Base-by-base conservation (phyloP, 2,113 vertebrate genomes). In the Hyla sarda region DNA sequence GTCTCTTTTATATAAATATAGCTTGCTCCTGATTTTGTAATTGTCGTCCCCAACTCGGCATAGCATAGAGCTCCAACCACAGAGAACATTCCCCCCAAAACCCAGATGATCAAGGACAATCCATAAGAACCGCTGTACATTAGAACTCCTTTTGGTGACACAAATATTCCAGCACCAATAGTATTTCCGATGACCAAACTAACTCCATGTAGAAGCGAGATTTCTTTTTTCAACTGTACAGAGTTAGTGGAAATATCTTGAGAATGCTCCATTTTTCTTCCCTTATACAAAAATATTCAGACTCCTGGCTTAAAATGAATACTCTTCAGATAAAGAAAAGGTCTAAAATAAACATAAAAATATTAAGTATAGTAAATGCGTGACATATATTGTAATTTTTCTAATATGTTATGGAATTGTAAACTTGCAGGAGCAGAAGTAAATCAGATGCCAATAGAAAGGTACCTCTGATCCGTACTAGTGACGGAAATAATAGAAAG, bases 141-240 rank as follows among this genome's bases (percentile, higher is more conserved):
- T 2, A 96, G 91, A 28, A 96, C 95, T 32, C 95, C 95, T 89
- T 95, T 95, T 3, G 95, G 94, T 0, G 95, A 95, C 41, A 96
- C 90, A 9, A 96, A 96, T 84, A 96, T 96, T 25, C 95, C 95
- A 0, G 95, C 95, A 60, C 95, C 95, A 1, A 96, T 96, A 93
- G 95, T 96, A 79, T 95, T 96, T 28, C 95, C 95, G 69, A 96
- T 94, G 0, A 96, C 95, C 82, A 96, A 91, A 83, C 94, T 95
- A 74, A 96, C 94, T 0, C 95, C 95, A 17, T 96, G 95, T n/a
- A 96, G 92, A 56, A 96, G 91, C 5, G 95, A 95, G 88, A 96
- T 95, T 88, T 95, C 95, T 90, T 94, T 93, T 87, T 95, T 95
- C 60, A 96, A 90, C 71, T 91, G 89, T 7, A 87, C 90, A 41